These are phyloP conservation scores for Drosophila pachea DNA, from an alignment of 1,140 invertebrate genomes.

Conservation along the genomic window DNA sequence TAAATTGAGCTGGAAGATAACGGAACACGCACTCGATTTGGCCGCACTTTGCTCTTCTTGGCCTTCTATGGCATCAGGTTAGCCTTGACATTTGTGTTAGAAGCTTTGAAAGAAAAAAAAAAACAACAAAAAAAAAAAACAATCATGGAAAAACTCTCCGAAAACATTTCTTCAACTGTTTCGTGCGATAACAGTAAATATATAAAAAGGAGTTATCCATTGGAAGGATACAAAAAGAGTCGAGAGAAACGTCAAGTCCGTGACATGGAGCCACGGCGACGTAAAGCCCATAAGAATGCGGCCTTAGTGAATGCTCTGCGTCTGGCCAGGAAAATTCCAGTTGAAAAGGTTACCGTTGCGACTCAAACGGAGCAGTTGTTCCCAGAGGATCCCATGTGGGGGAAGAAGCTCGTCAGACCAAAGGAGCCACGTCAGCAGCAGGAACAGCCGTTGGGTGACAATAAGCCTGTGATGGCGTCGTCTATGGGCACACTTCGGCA, in stretches of 20 bases:
- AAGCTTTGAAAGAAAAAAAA: too few relatives aligned
- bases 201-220: too few relatives aligned
- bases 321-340: not conserved
- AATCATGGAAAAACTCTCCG: too few relatives aligned
- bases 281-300: slow-evolving; percentile 4
- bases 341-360: not conserved
- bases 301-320: not conserved
- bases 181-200: too few relatives aligned
- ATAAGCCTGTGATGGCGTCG: not conserved
- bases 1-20: not conserved
- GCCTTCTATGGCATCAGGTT: too few relatives aligned
- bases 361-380: slow-evolving; percentile 7
- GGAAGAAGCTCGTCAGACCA: not conserved
- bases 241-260: too few relatives aligned
- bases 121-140: too few relatives aligned
- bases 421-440: not conserved
- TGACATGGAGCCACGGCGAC: too few relatives aligned
- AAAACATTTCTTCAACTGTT: too few relatives aligned
- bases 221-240: too few relatives aligned
- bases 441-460: not conserved
- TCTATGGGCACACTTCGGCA: not conserved
- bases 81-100: not conserved
- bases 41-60: not conserved
- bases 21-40: slow-evolving; percentile 8
- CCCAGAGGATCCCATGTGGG: not conserved